Evolutionary conservation across 2,113 vertebrate species (phyloP).

Genomic region (Phalacrocorax pelagicus): DNA sequence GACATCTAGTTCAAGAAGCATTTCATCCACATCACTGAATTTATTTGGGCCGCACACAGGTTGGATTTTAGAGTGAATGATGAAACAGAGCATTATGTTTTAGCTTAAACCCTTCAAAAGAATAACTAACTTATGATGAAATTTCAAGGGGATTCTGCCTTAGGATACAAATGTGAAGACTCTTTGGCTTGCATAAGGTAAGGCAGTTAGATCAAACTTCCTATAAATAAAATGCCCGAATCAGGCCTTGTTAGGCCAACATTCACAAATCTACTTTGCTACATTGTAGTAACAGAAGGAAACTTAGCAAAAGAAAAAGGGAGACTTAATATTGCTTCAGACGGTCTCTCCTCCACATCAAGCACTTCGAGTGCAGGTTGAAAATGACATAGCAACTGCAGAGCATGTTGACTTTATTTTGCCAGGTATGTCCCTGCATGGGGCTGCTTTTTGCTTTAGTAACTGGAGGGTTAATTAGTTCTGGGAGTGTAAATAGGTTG

Average conservation of each 20-base stretch:
- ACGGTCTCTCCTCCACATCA: not conserved
- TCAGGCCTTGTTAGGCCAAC: not conserved
- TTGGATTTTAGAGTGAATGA: not conserved
- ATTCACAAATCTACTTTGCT: not conserved
- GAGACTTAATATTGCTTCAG: not conserved
- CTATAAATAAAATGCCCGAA: not conserved
- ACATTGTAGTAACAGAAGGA: not conserved
- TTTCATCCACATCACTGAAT: not conserved
- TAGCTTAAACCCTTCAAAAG: not conserved
- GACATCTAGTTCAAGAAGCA: not conserved
- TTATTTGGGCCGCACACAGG: not conserved
- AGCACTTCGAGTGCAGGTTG: not conserved
- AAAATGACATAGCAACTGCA: not conserved
- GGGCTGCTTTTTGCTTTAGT: conserved; percentile 9
- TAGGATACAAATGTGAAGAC: not conserved
- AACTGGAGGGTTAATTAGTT: not conserved
- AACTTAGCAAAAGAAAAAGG: not conserved
- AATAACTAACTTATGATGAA: not conserved
- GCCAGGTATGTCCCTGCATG: not conserved
- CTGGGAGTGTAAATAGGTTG: not conserved
- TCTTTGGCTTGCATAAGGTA: not conserved
- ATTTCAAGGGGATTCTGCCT: not conserved
- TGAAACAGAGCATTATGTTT: not conserved
- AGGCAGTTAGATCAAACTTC: not conserved
- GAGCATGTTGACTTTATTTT: conserved; percentile 1